Base-by-base conservation (phyloP, 2,888 invertebrate genomes). In the Antheraea assamensis region DNA sequence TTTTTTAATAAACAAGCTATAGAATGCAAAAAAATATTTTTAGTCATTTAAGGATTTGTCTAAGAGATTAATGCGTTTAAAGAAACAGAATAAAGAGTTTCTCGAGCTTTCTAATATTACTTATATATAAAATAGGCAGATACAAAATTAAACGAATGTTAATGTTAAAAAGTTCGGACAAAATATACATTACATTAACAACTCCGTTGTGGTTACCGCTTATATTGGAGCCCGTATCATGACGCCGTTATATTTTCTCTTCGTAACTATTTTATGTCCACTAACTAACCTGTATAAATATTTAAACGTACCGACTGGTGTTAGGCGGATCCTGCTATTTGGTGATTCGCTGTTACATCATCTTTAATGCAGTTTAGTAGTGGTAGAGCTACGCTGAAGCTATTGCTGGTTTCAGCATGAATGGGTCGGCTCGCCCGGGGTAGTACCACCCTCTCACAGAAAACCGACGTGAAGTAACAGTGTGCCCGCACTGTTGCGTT, bases 281-380 rank as follows among this genome's bases (percentile, higher is more conserved):
- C 74, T 79, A 76, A 75, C 80, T 79, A 76, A 75, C 80, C 83
- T 84, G 82, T 81, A 81, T 86, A 86, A 73, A 90, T 90, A 90
- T 90, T 90, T 81, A 79, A 85, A 78, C 70, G 78, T 79, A 79
- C 77, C 76, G 80, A 73, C 82, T 81, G 88, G 85, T 86, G 88
- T 87, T 82, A 90, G 70, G 85, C 90, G 90, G 90, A 90, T 88
- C 87, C 81, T 78, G 78, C 77, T 83, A 82, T 88, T 89, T 86
- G 86, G 78, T 64, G 77, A 78, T 80, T 78, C 80, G 77, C 74
- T 75, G 80, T 90, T 87, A 87, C 89, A 85, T 90, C 89, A 90
- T 85, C 79, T 72, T 64, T 64, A 30, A 64, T 30, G 61, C 30
- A 27, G 15, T n/a, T n/a, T n/a, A n/a, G n/a, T n/a, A n/a, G n/a